A percentile compares a stretch with the other conserved stretches of the same genome.
These are phyloP conservation scores for Chrysopa pallens DNA, from an alignment of 1,140 invertebrate genomes.

Conservation along the genomic window DNA sequence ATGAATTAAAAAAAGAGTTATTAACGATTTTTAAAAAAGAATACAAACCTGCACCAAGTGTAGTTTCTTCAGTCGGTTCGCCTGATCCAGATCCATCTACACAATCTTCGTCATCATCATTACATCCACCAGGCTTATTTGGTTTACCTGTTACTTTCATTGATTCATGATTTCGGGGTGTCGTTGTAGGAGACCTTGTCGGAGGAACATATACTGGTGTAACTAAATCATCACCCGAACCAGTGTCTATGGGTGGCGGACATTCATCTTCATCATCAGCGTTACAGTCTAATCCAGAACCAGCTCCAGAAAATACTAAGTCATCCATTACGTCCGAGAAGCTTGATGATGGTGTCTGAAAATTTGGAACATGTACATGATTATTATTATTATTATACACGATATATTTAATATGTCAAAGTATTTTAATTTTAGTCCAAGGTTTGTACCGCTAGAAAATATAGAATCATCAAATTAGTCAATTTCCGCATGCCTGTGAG, in stretches of 20 bases:
- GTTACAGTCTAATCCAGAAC: conserved; percentile 69
- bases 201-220: conserved; percentile 80
- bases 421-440: no score
- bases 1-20: conserved; percentile 3
- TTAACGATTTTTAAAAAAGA: conserved; percentile 8
- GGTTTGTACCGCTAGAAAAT: no score
- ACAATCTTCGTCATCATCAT: conserved; percentile 65
- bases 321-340: conserved; percentile 65
- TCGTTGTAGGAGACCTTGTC: conserved; percentile 45
- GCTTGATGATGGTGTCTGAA: conserved; percentile 65
- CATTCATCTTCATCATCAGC: conserved; percentile 76
- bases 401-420: conserved; percentile 1
- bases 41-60: conserved; percentile 24
- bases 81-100: conserved; percentile 52
- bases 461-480: no score
- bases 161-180: conserved; percentile 21
- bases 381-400: not conserved
- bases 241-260: conserved; percentile 59
- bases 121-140: conserved; percentile 27
- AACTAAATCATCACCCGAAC: conserved; percentile 75
- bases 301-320: conserved; percentile 73
- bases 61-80: conserved; percentile 39
- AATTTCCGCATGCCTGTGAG: no score
- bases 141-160: conserved; percentile 11
- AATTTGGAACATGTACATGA: conserved; percentile 7